Base-by-base conservation (phyloP, 2,888 invertebrate genomes). In the Lepeophtheirus nordmannii region DNA sequence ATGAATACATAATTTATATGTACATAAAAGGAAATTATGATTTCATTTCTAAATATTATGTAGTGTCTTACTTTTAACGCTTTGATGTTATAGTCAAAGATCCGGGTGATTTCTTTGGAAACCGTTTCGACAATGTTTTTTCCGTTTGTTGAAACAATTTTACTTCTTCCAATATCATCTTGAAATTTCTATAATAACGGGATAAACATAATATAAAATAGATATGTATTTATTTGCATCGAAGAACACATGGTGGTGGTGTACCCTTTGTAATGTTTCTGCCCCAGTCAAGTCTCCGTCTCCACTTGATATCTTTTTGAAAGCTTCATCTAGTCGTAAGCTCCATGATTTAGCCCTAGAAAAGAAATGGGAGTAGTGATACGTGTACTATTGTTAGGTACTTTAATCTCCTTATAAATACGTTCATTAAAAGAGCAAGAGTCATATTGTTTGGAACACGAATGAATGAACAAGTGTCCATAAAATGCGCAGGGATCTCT, bases 51-150 rank as follows among this genome's bases (percentile, higher is more conserved):
- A 30, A 30, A 30, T 30, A 30, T 30, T 30, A n/a, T n/a, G n/a
- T 30, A 30, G 30, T 30, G 30, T 30, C 37, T 59, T 59, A 59
- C 60, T 38, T 59, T 10, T 10, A 59, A 30, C 37, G 60, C 60
- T n/a, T 59, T n/a, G 10, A 59, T 59, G 60, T 59, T 59, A 23
- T 30, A 17, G 11, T 17, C 23, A 23, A 59, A 59, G 23, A 23
- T 22, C 37, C 37, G 30, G 2, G 11, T 38, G 37, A 59, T 59
- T 23, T 59, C 37, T 12, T 22, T 38, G 23, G 23, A 17, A 11
- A 59, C 11, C 7, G 23, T 30, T 30, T 59, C 60, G 23, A 23
- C n/a, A 23, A 59, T 59, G 7, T 17, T 30, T 23, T 59, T 59
- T 14, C 60, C 60, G 37, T 59, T 23, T 10, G 60, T 23, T 11